Evolutionary conservation across 2,113 vertebrate species (phyloP).

Genomic region (Psammodynastes pulverulentus): DNA sequence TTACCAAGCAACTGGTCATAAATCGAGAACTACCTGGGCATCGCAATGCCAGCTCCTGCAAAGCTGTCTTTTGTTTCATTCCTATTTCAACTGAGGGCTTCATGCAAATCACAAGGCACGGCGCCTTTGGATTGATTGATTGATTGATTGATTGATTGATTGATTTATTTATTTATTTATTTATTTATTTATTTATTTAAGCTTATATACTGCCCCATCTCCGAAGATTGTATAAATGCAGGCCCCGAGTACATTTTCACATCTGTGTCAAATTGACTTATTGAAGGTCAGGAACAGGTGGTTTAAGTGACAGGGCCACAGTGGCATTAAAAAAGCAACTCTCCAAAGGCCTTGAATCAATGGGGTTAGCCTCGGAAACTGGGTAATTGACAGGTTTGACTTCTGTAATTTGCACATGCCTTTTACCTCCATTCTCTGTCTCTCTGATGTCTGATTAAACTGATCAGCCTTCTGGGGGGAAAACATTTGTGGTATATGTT

Average conservation of each 20-base stretch:
- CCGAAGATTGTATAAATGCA: neutral
- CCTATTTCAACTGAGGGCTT: no score
- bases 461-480: neutral
- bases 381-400: neutral
- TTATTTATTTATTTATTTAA: no score
- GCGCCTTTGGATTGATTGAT: no score
- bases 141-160: no score
- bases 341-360: neutral
- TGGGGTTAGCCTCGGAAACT: neutral
- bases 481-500: neutral
- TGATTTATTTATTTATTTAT: no score
- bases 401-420: neutral
- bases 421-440: neutral
- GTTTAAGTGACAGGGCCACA: neutral
- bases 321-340: neutral
- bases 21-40: no score
- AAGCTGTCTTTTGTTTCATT: no score
- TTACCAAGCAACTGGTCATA: no score
- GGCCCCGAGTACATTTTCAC: neutral
- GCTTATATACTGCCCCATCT: no score
- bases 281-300: neutral
- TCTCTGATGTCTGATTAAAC: neutral
- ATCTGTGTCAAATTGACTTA: neutral
- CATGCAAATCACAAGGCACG: no score
- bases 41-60: no score